A percentile compares a stretch with the other conserved stretches of the same genome.
These are phyloP conservation scores for Cheilosia soror DNA, from an alignment of 2,888 invertebrate species.

Conservation along the genomic window DNA sequence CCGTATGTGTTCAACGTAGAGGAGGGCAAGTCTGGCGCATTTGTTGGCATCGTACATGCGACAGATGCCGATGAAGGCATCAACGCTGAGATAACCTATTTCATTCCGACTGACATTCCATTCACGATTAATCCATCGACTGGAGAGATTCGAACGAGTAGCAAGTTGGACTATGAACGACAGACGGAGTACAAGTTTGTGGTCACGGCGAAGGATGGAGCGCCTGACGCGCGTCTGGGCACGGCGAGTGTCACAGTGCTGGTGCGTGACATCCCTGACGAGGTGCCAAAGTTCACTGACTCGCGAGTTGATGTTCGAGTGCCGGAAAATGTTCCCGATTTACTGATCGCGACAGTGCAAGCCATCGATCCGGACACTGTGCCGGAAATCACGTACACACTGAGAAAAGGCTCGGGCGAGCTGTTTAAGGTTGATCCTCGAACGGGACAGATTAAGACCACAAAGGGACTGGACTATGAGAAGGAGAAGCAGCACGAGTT, in stretches of 20 bases:
- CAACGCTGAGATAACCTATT: constrained; percentile 92
- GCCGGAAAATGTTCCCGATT: constrained; percentile 93
- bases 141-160: constrained; percentile 90
- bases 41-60: constrained; percentile 92
- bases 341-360: constrained; percentile 91
- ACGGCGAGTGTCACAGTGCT: constrained; percentile 93
- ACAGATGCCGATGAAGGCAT: constrained; percentile 93
- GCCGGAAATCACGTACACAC: constrained; percentile 93
- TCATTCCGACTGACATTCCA: constrained; percentile 90
- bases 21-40: constrained; percentile 87
- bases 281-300: constrained; percentile 91
- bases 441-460: constrained; percentile 91
- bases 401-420: constrained; percentile 92
- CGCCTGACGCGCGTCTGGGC: constrained; percentile 92
- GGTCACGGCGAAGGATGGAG: constrained; percentile 95
- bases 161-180: constrained; percentile 92
- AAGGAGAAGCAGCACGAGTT: constrained; percentile 89
- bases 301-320: constrained; percentile 90
- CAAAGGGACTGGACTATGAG: constrained; percentile 91
- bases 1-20: constrained; percentile 93
- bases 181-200: constrained; percentile 90
- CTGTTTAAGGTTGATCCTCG: constrained; percentile 92
- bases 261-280: constrained; percentile 91
- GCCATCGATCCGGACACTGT: constrained; percentile 93
- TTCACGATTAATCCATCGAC: constrained; percentile 91